phyloP scores from a whole-genome alignment of 2,113 vertebrate species.

The Coturnix japonica region DNA sequence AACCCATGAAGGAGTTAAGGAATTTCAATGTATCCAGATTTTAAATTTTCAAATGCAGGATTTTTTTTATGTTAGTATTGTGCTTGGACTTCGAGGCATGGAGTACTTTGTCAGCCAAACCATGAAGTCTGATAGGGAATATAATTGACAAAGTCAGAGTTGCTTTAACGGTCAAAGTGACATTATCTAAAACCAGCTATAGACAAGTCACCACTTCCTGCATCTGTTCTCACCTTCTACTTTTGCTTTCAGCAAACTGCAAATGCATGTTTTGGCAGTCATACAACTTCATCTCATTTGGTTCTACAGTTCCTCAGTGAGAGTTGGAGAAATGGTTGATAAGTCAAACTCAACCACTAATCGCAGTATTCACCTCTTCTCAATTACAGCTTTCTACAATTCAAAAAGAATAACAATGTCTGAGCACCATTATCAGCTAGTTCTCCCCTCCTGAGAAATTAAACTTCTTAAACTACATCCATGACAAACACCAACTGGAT shows the following conservation, averaged over 20 bases:
- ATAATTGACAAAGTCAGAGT: background rate
- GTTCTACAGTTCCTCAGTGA: background rate
- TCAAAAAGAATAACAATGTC: background rate
- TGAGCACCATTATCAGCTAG: background rate
- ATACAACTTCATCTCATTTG: slow-evolving; percentile 19
- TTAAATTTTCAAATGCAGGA: background rate
- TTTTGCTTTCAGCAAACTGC: slow-evolving; percentile 3
- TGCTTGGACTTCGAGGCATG: background rate
- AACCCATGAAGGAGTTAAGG: background rate
- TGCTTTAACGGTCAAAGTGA: background rate
- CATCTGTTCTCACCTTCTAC: slow-evolving; percentile 25
- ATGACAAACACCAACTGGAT: background rate
- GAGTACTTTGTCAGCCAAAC: background rate
- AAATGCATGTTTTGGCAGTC: slow-evolving; percentile 31
- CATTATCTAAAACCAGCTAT: background rate
- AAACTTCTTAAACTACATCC: background rate
- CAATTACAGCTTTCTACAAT: background rate
- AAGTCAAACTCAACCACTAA: slow-evolving; percentile 5
- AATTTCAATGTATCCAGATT: background rate
- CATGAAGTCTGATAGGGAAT: background rate
- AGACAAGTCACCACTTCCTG: background rate
- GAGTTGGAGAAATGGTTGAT: background rate
- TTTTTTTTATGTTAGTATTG: background rate
- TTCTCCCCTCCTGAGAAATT: background rate
- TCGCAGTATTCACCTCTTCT: background rate